These are phyloP conservation scores for Augochlora pura DNA, from an alignment of 1,140 invertebrate genomes.

Conservation along the genomic window DNA sequence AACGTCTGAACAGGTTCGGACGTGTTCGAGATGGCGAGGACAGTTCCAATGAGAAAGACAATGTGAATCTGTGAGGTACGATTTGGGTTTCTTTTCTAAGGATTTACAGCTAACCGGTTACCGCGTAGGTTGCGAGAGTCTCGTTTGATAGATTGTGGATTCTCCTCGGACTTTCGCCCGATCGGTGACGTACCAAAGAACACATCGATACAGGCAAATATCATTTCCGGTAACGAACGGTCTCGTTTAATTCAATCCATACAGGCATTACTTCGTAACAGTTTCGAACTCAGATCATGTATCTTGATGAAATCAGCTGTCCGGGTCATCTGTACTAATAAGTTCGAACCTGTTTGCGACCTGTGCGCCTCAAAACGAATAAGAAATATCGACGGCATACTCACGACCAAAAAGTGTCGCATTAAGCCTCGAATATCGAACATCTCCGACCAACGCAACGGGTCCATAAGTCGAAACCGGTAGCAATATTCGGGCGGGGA, in stretches of 20 bases:
- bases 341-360: too few relatives aligned
- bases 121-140: slow-evolving; percentile 18
- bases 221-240: too few relatives aligned
- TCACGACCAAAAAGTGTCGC: neutral
- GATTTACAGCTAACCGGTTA: slow-evolving; percentile 51
- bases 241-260: too few relatives aligned
- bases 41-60: too few relatives aligned
- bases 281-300: too few relatives aligned
- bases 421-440: neutral
- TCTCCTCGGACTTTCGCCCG: slow-evolving; percentile 43
- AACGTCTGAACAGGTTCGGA: too few relatives aligned
- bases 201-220: slow-evolving; percentile 1
- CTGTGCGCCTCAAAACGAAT: neutral
- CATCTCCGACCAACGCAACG: neutral
- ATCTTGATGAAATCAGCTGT: too few relatives aligned
- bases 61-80: slow-evolving; percentile 14
- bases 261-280: too few relatives aligned
- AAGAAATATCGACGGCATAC: neutral
- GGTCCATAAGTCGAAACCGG: neutral
- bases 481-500: neutral
- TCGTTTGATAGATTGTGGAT: slow-evolving; percentile 40
- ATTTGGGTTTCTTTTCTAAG: slow-evolving; percentile 29
- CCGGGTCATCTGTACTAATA: too few relatives aligned
- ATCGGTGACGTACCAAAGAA: slow-evolving; percentile 21
- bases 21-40: too few relatives aligned